Conservation (phyloP, 1,140 invertebrate genomes). For the Lepidurus arcticus region DNA sequence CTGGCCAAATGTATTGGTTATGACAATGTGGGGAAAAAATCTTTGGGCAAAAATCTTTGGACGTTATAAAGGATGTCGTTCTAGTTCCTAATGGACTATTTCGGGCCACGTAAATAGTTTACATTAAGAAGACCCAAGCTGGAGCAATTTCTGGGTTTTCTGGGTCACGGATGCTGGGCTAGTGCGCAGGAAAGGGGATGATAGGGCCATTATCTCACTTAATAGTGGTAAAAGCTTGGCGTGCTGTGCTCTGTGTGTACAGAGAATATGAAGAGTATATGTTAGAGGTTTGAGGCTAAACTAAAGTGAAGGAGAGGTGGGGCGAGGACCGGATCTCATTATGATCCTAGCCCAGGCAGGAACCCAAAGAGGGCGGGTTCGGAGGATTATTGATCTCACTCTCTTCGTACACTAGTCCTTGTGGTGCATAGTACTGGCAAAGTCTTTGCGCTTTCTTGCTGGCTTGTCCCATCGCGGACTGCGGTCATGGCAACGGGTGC, state of each 20-base stretch:
- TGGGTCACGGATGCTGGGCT: constrained; percentile 1
- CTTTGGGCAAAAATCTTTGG: no score
- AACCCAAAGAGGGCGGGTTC: constrained; percentile 8
- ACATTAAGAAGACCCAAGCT: not conserved
- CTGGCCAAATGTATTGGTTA: not conserved
- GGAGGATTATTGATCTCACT: constrained; percentile 14
- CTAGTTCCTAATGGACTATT: not conserved
- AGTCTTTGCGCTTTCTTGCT: constrained; percentile 25
- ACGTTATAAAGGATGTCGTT: not conserved
- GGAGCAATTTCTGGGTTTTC: not conserved
- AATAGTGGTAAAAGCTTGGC: not conserved
- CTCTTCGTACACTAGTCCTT: not conserved
- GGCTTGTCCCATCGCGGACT: not conserved
- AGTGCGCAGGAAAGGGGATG: not conserved
- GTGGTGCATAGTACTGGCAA: not conserved
- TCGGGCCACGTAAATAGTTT: not conserved
- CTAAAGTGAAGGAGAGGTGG: not conserved
- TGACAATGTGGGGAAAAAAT: no score
- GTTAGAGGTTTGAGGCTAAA: not conserved
- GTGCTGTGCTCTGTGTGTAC: not conserved
- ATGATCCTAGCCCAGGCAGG: not conserved
- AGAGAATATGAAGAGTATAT: not conserved
- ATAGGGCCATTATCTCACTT: not conserved
- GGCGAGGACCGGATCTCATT: constrained; percentile 5
- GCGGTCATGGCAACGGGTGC: constrained; percentile 27